These are phyloP conservation scores for Sorex fumeus DNA, from an alignment of 2,113 vertebrate genomes.

Conservation along the genomic window DNA sequence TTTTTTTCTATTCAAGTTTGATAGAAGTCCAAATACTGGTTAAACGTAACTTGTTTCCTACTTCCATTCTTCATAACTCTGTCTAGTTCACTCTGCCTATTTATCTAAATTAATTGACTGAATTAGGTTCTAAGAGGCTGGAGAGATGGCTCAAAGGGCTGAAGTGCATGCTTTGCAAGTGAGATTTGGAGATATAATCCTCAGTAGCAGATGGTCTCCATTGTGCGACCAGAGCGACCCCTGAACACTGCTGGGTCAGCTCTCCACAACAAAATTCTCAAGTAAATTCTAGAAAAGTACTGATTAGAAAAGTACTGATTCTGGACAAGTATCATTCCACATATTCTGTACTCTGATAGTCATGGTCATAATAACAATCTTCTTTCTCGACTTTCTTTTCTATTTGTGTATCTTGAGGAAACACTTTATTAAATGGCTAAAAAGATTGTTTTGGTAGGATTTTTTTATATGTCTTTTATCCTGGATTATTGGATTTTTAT, in stretches of 20 bases:
- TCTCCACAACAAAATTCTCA: not conserved
- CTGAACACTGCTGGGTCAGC: no score
- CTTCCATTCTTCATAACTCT: not conserved
- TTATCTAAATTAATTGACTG: not conserved
- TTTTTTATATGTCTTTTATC: not conserved
- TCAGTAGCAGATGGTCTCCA: no score
- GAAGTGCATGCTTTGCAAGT: no score
- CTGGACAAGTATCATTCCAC: not conserved
- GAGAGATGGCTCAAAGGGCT: no score
- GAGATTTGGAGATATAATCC: no score
- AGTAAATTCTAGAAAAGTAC: not conserved
- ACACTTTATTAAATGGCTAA: not conserved
- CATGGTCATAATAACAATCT: not conserved
- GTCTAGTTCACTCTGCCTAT: not conserved
- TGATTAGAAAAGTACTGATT: not conserved
- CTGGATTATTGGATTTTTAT: not conserved
- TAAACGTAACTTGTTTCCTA: not conserved
- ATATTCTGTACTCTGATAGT: not conserved
- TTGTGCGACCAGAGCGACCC: no score
- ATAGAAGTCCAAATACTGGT: not conserved
- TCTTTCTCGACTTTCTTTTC: not conserved
- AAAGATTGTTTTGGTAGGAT: not conserved
- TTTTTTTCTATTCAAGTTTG: slow-evolving; percentile 15
- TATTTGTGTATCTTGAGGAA: not conserved
- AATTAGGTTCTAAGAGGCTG: no score